Conservation (phyloP, 2,888 invertebrate genomes). For the Lamellibrachia columna region DNA sequence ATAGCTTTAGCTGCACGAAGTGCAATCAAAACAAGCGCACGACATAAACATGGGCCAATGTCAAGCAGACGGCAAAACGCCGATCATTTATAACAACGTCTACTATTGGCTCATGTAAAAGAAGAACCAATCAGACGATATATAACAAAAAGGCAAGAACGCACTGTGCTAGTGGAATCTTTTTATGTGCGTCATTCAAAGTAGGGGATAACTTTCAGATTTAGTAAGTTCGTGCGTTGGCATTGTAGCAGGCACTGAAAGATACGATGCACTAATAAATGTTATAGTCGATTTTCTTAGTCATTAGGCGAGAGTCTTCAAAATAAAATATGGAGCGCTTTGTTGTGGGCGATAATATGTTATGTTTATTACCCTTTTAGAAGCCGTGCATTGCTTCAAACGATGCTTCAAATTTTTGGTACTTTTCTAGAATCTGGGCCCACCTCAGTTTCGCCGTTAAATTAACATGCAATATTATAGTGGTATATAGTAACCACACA, state of each 20-base stretch:
- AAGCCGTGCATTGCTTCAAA: no score
- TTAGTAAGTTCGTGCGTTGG: background rate
- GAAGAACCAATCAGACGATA: background rate
- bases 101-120: background rate
- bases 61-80: conserved; percentile 7
- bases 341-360: background rate
- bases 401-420: no score
- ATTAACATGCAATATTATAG: no score
- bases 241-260: background rate
- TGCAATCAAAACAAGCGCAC: background rate
- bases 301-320: background rate
- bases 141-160: background rate
- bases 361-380: background rate
- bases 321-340: background rate
- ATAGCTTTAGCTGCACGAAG: background rate
- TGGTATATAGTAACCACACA: no score
- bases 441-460: no score
- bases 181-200: background rate
- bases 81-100: background rate
- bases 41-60: background rate
- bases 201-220: background rate
- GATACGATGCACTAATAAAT: background rate
- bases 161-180: background rate
- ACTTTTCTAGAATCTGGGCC: no score
- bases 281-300: background rate